Base-by-base conservation (phyloP, 1,140 invertebrate genomes). In the Eciton burchellii region DNA sequence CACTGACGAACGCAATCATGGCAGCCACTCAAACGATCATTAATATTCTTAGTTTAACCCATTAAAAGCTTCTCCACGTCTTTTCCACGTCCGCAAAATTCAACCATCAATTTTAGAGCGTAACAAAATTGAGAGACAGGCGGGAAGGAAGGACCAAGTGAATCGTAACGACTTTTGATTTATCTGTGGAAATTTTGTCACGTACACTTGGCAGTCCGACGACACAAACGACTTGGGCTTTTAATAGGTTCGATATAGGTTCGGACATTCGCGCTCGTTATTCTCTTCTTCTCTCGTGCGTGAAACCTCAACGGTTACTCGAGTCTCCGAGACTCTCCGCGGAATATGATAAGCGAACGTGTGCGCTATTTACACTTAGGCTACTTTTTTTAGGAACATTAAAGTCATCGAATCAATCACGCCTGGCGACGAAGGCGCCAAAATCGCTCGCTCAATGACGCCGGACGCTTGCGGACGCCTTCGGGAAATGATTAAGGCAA, bases 321-420 rank as follows among this genome's bases (percentile, higher is more conserved):
- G 63, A 89, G 54, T 79, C 65, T 63, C 49, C 54, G 43, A 82
- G 41, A 84, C 71, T 59, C 41, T 60, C 41, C 59, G 52, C 59
- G 71, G 63, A 77, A 47, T 82, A 72, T 45, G 24, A 19, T 66
- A 83, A 86, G 65, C 71, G 29, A 73, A 70, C 68, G 65, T 84
- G 45, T 60, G 81, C 84, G 86, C 81, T 88, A 85, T 89, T 70
- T 89, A 84, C 86, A 86, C 86, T 88, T 88, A 88, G 63, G 79
- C 87, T 88, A 88, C 68, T 88, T 85, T 87, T 81, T 89, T 90
- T 90, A 91, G 91, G 91, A 91, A 91, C 91, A 91, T 91, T 82
- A 89, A 74, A 82, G 82, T 89, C 74, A 83, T 89, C 86, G 84
- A 88, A 88, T 88, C 72, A 87, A 84, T 85, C 73, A 65, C 59